phyloP scores from a whole-genome alignment of 2,113 vertebrate species.

The Echinops telfairi region DNA sequence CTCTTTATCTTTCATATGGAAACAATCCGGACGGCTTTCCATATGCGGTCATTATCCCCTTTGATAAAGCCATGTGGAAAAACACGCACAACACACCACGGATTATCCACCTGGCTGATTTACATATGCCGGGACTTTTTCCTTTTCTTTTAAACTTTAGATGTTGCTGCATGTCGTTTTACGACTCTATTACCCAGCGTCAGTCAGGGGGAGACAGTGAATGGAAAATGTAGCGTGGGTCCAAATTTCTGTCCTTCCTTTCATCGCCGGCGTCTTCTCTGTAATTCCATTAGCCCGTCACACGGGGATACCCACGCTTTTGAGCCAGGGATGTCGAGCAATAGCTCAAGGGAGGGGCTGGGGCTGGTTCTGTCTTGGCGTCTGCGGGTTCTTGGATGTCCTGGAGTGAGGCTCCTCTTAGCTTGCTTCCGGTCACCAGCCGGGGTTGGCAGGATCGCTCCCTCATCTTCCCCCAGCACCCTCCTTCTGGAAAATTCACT shows the following conservation, averaged over 20 bases:
- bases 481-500: neutral
- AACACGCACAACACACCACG: neutral
- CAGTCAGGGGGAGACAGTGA: constrained; percentile 18
- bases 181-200: neutral
- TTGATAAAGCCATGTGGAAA: constrained; percentile 74
- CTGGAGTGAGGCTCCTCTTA: neutral
- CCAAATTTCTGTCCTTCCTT: constrained; percentile 34
- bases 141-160: neutral
- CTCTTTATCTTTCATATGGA: constrained; percentile 74
- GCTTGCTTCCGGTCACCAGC: neutral
- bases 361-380: neutral
- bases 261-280: neutral
- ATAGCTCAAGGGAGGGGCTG: neutral
- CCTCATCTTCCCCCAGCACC: no score
- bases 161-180: constrained; percentile 47
- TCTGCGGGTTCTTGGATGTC: neutral
- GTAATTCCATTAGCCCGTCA: constrained; percentile 35
- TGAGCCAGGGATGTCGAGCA: neutral
- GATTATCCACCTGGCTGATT: constrained; percentile 66
- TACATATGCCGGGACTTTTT: neutral
- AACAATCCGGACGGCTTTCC: constrained; percentile 63
- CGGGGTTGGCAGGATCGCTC: neutral
- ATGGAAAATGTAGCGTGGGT: constrained; percentile 43
- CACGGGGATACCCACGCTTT: neutral
- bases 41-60: constrained; percentile 58